phyloP scores from a whole-genome alignment of 2,888 invertebrate genomes.

The Phyto melanocephala region DNA sequence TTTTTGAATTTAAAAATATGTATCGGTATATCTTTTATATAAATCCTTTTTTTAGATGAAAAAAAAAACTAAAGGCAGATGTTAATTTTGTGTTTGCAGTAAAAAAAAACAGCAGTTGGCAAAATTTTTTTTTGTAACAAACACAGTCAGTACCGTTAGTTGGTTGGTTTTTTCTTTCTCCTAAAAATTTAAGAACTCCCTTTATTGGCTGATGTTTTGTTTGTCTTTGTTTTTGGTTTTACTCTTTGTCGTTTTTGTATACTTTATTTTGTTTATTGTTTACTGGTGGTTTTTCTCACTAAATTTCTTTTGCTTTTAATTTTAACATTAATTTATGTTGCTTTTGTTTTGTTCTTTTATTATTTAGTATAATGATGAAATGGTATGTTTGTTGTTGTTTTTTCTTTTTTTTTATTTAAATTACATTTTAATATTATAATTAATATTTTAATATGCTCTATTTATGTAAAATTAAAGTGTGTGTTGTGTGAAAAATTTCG shows the following conservation, averaged over 20 bases:
- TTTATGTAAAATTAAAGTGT: conserved; percentile 43
- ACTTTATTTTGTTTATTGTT: conserved; percentile 47
- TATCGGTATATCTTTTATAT: conserved; percentile 29
- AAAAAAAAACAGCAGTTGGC: background rate
- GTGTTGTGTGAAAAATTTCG: conserved; percentile 28
- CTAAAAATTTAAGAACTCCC: conserved; percentile 30
- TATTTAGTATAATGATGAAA: conserved; percentile 49
- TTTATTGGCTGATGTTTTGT: conserved; percentile 50
- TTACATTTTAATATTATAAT: conserved; percentile 60
- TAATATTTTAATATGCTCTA: conserved; percentile 33
- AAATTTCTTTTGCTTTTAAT: conserved; percentile 49
- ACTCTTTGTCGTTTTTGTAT: conserved; percentile 53
- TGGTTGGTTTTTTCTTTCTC: background rate
- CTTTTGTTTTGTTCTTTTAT: conserved; percentile 20
- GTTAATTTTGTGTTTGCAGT: background rate
- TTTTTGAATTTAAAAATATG: conserved; percentile 6
- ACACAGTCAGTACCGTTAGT: background rate
- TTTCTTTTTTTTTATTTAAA: conserved; percentile 56
- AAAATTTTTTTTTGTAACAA: background rate
- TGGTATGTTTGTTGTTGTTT: conserved; percentile 47
- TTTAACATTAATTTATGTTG: conserved; percentile 49
- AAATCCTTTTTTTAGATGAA: background rate
- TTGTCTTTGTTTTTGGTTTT: conserved; percentile 57
- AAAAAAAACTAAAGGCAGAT: background rate
- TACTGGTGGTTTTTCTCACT: conserved; percentile 63